Evolutionary conservation across 35 echinoderm and acorn worm species (phyloP).

Genomic region (Apostichopus californicus): DNA sequence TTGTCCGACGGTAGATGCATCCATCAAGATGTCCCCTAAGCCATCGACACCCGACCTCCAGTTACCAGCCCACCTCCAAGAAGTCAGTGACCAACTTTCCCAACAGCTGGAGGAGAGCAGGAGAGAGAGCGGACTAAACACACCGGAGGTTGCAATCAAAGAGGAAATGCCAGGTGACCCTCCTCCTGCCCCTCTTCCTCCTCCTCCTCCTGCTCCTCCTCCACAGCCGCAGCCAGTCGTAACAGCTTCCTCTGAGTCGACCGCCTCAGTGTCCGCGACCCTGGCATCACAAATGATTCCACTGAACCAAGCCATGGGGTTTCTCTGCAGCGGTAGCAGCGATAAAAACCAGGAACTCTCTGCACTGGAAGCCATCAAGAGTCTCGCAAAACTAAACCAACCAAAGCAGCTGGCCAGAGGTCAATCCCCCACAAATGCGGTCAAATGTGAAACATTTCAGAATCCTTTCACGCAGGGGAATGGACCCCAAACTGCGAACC

Average conservation of each 20-base stretch:
- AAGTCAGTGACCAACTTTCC: conserved; percentile 87
- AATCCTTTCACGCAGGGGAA: conserved; percentile 37
- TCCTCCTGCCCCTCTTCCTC: not conserved
- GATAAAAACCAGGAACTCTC: conserved; percentile 53
- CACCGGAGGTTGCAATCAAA: conserved; percentile 59
- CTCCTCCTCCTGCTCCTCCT: not conserved
- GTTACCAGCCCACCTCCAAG: conserved; percentile 77
- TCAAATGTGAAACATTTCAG: conserved; percentile 29
- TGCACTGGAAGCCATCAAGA: conserved; percentile 66
- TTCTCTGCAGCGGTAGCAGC: not conserved
- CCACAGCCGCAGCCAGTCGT: not conserved
- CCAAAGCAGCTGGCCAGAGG: conserved; percentile 37
- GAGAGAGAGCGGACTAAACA: conserved; percentile 41
- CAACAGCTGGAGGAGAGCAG: conserved; percentile 84
- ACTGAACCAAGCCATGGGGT: conserved; percentile 43
- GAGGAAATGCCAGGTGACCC: conserved; percentile 55
- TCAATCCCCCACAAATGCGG: conserved; percentile 15
- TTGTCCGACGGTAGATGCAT: conserved; percentile 21
- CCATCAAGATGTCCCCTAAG: conserved; percentile 15
- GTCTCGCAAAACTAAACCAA: conserved; percentile 53
- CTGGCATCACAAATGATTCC: conserved; percentile 17
- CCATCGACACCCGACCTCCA: conserved; percentile 55
- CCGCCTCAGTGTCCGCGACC: not conserved
- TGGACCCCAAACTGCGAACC: conserved; percentile 35
- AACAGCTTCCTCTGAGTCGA: not conserved